Evolutionary conservation across 2,888 invertebrate species (phyloP).

Genomic region (Crematogaster levior): DNA sequence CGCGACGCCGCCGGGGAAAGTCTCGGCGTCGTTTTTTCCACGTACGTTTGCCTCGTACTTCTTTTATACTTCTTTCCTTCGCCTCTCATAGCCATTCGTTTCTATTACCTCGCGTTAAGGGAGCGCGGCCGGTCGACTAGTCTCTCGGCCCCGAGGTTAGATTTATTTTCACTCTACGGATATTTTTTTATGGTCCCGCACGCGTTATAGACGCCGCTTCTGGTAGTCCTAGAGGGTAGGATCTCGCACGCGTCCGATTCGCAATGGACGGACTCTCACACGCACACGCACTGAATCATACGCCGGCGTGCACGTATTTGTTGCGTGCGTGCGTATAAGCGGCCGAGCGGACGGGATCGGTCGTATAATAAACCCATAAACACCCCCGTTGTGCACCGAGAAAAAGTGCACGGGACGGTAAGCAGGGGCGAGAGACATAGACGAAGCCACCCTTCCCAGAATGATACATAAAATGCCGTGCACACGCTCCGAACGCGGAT

Average conservation of each 20-base stretch:
- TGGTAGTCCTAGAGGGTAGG: constrained; percentile 52
- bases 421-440: constrained; percentile 54
- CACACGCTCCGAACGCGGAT: constrained; percentile 60
- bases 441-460: constrained; percentile 58
- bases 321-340: constrained; percentile 53
- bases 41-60: not conserved
- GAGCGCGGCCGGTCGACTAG: constrained; percentile 72
- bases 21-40: constrained; percentile 13
- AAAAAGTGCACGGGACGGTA: constrained; percentile 40
- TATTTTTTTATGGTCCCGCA: constrained; percentile 83
- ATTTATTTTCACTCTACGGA: constrained; percentile 85
- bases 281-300: constrained; percentile 57
- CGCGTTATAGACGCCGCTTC: constrained; percentile 75
- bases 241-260: constrained; percentile 60
- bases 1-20: constrained; percentile 8
- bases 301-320: not conserved
- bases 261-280: constrained; percentile 12
- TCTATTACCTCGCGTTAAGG: constrained; percentile 76
- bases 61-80: constrained; percentile 18
- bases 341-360: constrained; percentile 71
- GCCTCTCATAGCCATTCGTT: constrained; percentile 68
- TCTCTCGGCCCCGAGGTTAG: constrained; percentile 76
- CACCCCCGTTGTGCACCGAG: constrained; percentile 78
- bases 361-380: constrained; percentile 86
- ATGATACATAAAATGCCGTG: constrained; percentile 77